Percentiles rank a stretch among this genome's conserved stretches.
Evolutionary conservation across 2,888 invertebrate species (phyloP).

Genomic region (Smittia aterrima): DNA sequence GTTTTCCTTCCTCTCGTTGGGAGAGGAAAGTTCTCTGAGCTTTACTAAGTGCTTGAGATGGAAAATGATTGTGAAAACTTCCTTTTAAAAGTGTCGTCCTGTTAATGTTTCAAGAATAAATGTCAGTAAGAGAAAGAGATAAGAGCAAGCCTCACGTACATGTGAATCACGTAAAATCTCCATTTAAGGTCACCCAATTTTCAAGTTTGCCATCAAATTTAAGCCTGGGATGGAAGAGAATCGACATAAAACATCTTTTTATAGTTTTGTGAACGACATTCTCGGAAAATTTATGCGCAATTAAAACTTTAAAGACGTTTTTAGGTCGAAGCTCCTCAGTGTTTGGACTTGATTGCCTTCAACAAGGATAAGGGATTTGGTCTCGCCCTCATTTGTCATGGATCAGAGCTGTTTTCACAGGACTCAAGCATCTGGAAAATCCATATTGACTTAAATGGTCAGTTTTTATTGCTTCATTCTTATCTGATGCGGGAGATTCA

Average conservation of each 20-base stretch:
- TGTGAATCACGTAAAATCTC: slow-evolving; percentile 33
- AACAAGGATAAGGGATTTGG: background rate
- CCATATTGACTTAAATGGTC: slow-evolving; percentile 29
- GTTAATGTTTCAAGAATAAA: background rate
- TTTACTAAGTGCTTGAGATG: background rate
- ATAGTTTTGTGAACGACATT: background rate
- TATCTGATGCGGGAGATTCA: background rate
- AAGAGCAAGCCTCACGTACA: slow-evolving; percentile 9
- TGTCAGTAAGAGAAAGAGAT: background rate
- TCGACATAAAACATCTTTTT: slow-evolving; percentile 12
- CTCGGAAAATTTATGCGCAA: slow-evolving; percentile 17
- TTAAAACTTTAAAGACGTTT: slow-evolving; percentile 24
- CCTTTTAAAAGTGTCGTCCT: background rate
- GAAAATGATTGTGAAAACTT: background rate
- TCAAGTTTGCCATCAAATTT: background rate
- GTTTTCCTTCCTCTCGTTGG: no score
- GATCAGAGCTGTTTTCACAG: background rate
- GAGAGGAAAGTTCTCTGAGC: no score
- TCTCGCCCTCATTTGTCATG: background rate
- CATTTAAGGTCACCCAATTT: slow-evolving; percentile 35
- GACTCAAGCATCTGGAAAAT: slow-evolving; percentile 17
- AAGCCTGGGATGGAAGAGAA: background rate
- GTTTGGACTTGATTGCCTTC: background rate
- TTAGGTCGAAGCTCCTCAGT: background rate
- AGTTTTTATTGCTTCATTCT: slow-evolving; percentile 25